These are phyloP conservation scores for Nothobranchius furzeri DNA, from an alignment of 2,113 vertebrate species.

Conservation along the genomic window DNA sequence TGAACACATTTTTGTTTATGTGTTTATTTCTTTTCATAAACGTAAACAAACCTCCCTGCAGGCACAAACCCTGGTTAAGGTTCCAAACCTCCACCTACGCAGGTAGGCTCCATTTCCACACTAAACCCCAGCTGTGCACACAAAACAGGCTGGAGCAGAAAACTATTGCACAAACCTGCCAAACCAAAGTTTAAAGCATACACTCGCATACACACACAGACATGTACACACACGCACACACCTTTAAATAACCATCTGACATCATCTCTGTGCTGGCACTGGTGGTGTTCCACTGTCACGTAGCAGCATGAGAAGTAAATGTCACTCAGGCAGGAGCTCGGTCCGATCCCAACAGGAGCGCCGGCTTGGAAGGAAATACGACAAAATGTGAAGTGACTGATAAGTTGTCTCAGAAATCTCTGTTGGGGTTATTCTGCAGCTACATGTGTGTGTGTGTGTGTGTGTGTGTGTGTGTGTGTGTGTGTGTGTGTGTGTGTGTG, in stretches of 20 bases:
- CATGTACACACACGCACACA: conserved; percentile 10
- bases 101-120: conserved; percentile 4
- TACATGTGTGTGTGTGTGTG: neutral
- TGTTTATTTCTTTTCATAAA: neutral
- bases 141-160: conserved; percentile 46
- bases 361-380: conserved; percentile 9
- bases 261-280: conserved; percentile 36
- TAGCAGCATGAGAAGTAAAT: conserved; percentile 48
- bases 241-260: conserved; percentile 54
- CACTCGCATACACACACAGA: conserved; percentile 10
- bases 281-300: conserved; percentile 38
- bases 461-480: neutral
- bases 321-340: conserved; percentile 42
- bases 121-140: conserved; percentile 27
- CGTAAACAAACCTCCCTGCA: neutral
- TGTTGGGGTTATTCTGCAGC: conserved; percentile 23
- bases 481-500: no score
- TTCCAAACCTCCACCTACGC: conserved; percentile 4
- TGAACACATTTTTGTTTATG: neutral
- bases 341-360: conserved; percentile 27
- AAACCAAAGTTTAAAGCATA: conserved; percentile 17
- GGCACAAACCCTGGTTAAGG: neutral
- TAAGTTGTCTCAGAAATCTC: conserved; percentile 11
- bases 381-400: conserved; percentile 1
- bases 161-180: conserved; percentile 48